These are phyloP conservation scores for Cydia splendana DNA, from an alignment of 1,140 invertebrate species.

Conservation along the genomic window DNA sequence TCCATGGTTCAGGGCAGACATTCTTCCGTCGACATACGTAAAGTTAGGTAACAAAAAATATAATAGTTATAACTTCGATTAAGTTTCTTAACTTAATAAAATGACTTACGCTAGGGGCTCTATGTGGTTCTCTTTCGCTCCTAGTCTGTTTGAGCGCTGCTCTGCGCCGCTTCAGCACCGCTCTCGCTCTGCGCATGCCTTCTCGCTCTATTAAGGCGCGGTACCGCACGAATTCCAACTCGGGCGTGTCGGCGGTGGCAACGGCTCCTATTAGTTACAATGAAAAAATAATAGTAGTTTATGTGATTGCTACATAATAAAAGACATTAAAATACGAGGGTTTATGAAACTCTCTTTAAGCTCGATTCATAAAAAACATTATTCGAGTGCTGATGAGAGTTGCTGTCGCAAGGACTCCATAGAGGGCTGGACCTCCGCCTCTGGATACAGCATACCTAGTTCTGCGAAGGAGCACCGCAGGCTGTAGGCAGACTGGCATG, in stretches of 20 bases:
- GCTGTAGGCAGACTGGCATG: slow-evolving; percentile 86
- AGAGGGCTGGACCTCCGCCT: background rate
- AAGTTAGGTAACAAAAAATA: no score
- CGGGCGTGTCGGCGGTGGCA: slow-evolving; percentile 75
- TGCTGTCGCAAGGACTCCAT: no score
- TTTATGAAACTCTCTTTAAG: no score
- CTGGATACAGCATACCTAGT: slow-evolving; percentile 75
- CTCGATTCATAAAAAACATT: no score
- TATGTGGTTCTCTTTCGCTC: slow-evolving; percentile 69
- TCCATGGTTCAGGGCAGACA: no score
- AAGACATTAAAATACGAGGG: no score
- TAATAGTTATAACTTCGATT: no score
- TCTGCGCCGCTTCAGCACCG: slow-evolving; percentile 83
- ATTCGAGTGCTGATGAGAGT: no score
- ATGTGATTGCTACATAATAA: no score
- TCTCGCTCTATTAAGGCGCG: slow-evolving; percentile 88
- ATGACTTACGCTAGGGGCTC: slow-evolving; percentile 52
- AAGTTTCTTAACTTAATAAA: background rate
- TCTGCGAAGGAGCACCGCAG: slow-evolving; percentile 87
- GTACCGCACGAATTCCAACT: slow-evolving; percentile 89
- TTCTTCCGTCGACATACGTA: no score
- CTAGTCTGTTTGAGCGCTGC: slow-evolving; percentile 83
- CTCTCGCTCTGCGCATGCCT: slow-evolving; percentile 86
- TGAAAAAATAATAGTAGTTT: background rate
- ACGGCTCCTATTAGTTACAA: slow-evolving; percentile 50